Conservation (phyloP, 1,140 invertebrate species). For the Pachyrhynchus sulphureomaculatus region DNA sequence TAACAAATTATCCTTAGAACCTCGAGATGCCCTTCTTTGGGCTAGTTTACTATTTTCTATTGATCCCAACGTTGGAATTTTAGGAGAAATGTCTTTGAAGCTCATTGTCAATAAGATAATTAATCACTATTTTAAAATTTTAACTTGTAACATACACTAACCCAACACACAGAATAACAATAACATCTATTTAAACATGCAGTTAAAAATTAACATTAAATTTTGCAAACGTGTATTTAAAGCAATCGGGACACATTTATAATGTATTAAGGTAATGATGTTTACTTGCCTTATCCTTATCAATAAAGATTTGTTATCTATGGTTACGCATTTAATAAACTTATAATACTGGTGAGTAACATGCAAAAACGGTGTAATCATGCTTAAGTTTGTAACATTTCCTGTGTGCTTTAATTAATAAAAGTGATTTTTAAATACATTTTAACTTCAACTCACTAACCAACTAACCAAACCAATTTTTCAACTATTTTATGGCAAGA, state of each 20-base stretch:
- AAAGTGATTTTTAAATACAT: no score
- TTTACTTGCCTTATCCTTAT: constrained; percentile 9
- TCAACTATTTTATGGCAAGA: no score
- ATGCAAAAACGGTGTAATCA: neutral
- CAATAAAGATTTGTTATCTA: constrained; percentile 19
- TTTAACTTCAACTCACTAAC: no score
- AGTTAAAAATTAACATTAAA: no score
- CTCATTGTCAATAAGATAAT: neutral
- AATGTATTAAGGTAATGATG: neutral
- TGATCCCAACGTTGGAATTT: constrained; percentile 16
- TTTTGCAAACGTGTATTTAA: neutral
- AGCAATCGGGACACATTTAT: neutral
- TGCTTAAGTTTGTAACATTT: no score
- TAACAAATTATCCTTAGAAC: constrained; percentile 17
- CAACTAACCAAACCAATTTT: no score
- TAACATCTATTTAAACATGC: no score
- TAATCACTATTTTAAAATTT: neutral
- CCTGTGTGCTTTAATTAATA: no score
- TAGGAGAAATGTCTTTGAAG: constrained; percentile 10
- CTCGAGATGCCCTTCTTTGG: constrained; percentile 37
- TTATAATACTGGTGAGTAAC: neutral
- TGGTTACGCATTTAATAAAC: neutral
- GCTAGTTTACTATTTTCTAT: constrained; percentile 38
- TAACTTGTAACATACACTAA: no score
- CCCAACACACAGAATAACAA: no score